Conservation (phyloP, 2,888 invertebrate species). For the Drosophila fulvimacula region DNA sequence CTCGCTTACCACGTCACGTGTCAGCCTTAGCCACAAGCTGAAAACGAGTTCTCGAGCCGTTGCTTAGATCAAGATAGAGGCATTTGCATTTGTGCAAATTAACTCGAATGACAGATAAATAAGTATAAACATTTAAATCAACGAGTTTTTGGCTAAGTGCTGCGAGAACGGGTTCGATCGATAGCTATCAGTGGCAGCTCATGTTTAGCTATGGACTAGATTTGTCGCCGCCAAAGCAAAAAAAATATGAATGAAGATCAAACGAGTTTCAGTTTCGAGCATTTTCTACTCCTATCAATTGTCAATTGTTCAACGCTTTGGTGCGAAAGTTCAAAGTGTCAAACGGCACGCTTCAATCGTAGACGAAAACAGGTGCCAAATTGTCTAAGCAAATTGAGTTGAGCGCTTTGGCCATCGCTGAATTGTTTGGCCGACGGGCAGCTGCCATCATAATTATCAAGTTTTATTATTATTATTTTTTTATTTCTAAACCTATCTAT, state of each 20-base stretch:
- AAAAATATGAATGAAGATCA: constrained; percentile 51
- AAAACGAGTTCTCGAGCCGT: constrained; percentile 34
- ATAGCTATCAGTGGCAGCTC: constrained; percentile 48
- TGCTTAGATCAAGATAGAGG: constrained; percentile 15
- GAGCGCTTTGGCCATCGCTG: constrained; percentile 29
- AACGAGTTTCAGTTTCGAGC: constrained; percentile 17
- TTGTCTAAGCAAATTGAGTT: constrained; percentile 52
- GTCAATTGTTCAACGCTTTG: constrained; percentile 10
- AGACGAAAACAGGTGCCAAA: constrained; percentile 64
- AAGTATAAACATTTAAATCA: constrained; percentile 69
- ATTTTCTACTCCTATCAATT: constrained; percentile 3
- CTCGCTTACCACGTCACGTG: constrained; percentile 37
- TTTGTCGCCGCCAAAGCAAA: constrained; percentile 42
- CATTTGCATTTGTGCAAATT: constrained; percentile 74
- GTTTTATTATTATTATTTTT: constrained; percentile 18
- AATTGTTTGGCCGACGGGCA: constrained; percentile 38
- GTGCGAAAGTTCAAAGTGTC: constrained; percentile 41
- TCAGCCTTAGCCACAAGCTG: constrained; percentile 22
- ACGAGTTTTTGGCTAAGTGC: constrained; percentile 43
- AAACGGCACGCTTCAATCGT: constrained; percentile 60
- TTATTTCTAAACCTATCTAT: constrained; percentile 18
- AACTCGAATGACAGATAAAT: constrained; percentile 64
- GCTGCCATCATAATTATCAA: constrained; percentile 40
- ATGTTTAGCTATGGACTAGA: constrained; percentile 55
- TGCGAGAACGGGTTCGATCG: constrained; percentile 46